Conservation (phyloP, 2,888 invertebrate species). For the Crossocerus cetratus region DNA sequence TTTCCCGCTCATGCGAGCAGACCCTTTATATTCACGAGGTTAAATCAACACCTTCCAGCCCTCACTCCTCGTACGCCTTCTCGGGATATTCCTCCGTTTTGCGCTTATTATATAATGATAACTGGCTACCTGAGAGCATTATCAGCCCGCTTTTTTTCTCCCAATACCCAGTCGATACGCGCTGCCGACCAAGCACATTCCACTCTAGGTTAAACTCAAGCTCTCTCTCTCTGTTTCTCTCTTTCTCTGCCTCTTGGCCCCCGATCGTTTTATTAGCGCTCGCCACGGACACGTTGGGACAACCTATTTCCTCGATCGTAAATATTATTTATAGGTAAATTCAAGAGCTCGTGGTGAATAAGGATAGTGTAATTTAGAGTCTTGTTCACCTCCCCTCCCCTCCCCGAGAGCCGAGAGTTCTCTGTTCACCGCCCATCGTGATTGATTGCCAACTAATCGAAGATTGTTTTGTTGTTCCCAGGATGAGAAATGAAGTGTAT, state of each 20-base stretch:
- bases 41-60: slow-evolving; percentile 37
- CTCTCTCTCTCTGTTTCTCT: background rate
- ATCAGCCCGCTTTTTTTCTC: background rate
- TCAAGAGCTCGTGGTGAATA: too few species aligned
- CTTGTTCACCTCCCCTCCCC: too few species aligned
- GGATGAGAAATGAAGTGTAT: slow-evolving; percentile 67
- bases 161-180: background rate
- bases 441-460: slow-evolving; percentile 4
- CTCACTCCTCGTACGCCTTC: background rate
- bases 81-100: slow-evolving; percentile 16
- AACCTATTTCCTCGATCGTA: too few species aligned
- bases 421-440: too few species aligned
- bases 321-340: too few species aligned
- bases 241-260: too few species aligned
- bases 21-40: slow-evolving; percentile 44
- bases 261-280: background rate
- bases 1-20: slow-evolving; percentile 62
- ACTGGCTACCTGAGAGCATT: slow-evolving; percentile 8
- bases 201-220: background rate
- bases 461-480: slow-evolving; percentile 55
- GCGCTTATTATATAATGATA: slow-evolving; percentile 41
- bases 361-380: too few species aligned
- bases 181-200: background rate
- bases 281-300: too few species aligned
- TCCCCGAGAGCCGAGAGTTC: too few species aligned